A percentile compares a stretch with the other conserved stretches of the same genome.
Evolutionary conservation across 2,888 invertebrate genomes (phyloP).

Genomic region (Deilephila elpenor): DNA sequence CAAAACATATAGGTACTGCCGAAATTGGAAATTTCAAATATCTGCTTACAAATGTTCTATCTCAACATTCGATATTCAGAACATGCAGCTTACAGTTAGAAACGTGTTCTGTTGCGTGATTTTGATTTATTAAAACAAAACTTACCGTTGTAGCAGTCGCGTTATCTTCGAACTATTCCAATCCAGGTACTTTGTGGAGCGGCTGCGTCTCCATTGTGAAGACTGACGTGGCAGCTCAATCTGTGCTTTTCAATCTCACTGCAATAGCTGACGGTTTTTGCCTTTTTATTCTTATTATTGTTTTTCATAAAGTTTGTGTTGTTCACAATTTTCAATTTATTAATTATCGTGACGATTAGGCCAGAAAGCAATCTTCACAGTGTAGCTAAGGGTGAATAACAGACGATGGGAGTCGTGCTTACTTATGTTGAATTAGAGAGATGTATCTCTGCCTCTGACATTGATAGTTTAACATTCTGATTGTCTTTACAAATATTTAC

Average conservation of each 20-base stretch:
- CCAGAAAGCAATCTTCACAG: too few species aligned
- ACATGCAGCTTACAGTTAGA: neutral
- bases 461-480: too few species aligned
- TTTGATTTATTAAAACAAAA: conserved; percentile 23
- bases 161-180: conserved; percentile 15
- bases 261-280: conserved; percentile 4
- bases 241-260: conserved; percentile 4
- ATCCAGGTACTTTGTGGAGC: neutral
- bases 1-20: neutral
- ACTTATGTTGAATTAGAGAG: too few species aligned
- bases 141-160: conserved; percentile 9
- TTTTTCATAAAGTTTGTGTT: neutral
- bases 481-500: too few species aligned
- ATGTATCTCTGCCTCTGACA: too few species aligned
- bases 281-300: neutral
- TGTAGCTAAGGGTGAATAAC: too few species aligned
- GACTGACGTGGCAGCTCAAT: neutral
- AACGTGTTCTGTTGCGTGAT: conserved; percentile 19
- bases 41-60: neutral
- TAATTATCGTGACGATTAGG: too few species aligned
- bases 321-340: too few species aligned
- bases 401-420: too few species aligned
- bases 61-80: neutral
- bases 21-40: neutral
- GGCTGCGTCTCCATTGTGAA: conserved; percentile 2